Evolutionary conservation across 2,113 vertebrate genomes (phyloP).

Genomic region (Megaceryle maxima): DNA sequence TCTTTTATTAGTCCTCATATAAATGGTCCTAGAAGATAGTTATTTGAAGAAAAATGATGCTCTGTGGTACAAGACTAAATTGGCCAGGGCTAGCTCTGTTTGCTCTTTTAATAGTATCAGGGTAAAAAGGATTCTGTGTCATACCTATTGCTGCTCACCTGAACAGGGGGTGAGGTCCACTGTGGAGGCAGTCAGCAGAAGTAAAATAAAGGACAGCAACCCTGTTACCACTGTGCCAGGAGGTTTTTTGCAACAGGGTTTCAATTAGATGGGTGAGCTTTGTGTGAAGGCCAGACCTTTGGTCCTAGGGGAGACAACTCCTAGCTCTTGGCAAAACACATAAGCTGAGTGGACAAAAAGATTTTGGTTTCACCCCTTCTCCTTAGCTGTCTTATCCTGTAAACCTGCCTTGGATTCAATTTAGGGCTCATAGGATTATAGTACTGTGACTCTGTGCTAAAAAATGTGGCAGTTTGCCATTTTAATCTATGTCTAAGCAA

Average conservation of each 20-base stretch:
- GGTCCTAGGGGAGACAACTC: not conserved
- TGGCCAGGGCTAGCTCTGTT: not conserved
- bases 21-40: not conserved
- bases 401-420: not conserved
- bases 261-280: not conserved
- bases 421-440: not conserved
- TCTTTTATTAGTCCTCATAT: not conserved
- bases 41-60: not conserved
- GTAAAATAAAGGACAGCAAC: not conserved
- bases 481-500: conserved; percentile 14
- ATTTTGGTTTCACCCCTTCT: not conserved
- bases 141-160: rapidly evolving
- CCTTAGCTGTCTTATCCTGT: not conserved
- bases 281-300: not conserved
- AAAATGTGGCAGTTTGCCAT: conserved; percentile 20
- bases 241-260: not conserved
- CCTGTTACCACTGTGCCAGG: not conserved
- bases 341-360: not conserved
- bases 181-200: not conserved
- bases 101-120: not conserved
- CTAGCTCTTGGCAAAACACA: not conserved
- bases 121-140: not conserved
- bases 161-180: not conserved
- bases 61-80: not conserved
- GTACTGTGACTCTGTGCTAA: not conserved